Evolutionary conservation across 2,888 invertebrate species (phyloP).

Genomic region (Ischnus inquisitorius): DNA sequence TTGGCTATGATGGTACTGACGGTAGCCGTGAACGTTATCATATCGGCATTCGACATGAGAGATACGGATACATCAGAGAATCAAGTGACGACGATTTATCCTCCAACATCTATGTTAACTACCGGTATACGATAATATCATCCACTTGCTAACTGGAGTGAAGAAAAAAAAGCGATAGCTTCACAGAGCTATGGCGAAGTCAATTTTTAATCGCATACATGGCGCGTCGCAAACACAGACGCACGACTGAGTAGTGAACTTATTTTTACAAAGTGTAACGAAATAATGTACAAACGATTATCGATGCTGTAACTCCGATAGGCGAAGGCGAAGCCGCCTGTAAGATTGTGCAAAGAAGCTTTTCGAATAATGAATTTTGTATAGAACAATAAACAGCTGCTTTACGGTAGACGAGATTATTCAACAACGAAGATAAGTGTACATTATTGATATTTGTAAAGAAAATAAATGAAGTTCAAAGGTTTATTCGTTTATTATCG

Average conservation of each 20-base stretch:
- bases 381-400: background rate
- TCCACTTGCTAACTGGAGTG: background rate
- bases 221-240: conserved; percentile 14
- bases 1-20: conserved; percentile 88
- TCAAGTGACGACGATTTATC: too few species aligned
- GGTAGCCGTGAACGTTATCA: conserved; percentile 88
- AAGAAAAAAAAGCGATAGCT: background rate
- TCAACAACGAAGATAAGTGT: conserved; percentile 5
- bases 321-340: background rate
- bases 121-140: conserved; percentile 28
- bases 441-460: conserved; percentile 19
- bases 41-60: conserved; percentile 88
- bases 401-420: background rate
- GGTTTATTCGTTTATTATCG: conserved; percentile 24
- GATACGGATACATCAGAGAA: background rate
- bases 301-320: too few species aligned
- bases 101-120: background rate
- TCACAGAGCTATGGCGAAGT: background rate
- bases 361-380: conserved; percentile 11
- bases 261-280: conserved; percentile 33
- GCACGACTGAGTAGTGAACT: conserved; percentile 51
- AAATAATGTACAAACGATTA: too few species aligned
- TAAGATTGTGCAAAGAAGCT: conserved; percentile 2
- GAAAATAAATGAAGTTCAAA: conserved; percentile 13
- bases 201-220: conserved; percentile 2